Percentiles rank a stretch among this genome's conserved stretches.
Conservation (phyloP, 92 coral and sea anemone genomes). For the Umimayanthus chanpuru region DNA sequence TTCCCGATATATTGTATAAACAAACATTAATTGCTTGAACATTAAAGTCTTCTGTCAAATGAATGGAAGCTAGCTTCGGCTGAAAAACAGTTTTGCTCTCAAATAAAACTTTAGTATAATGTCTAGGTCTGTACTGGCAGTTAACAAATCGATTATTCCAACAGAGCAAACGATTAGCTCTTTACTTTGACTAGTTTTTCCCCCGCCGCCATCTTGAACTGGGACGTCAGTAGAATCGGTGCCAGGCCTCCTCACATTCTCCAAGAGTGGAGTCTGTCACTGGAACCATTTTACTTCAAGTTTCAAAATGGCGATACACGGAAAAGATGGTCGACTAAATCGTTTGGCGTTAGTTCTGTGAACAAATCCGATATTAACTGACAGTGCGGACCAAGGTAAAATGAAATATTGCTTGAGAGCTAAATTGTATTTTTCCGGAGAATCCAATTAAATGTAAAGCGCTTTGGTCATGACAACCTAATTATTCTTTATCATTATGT, state of each 20-base stretch:
- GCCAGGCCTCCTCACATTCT: no score
- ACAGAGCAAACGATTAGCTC: background rate
- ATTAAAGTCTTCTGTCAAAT: background rate
- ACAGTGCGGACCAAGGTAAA: background rate
- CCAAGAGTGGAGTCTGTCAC: no score
- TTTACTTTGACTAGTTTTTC: background rate
- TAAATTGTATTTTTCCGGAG: no score
- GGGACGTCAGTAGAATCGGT: no score
- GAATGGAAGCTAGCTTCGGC: background rate
- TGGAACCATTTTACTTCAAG: no score
- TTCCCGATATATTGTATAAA: background rate
- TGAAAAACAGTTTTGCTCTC: background rate
- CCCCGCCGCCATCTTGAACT: background rate
- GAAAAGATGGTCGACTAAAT: background rate
- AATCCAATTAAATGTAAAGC: no score
- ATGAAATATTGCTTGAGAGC: no score
- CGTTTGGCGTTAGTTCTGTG: background rate
- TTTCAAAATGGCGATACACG: background rate
- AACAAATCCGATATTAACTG: background rate
- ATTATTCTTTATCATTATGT: background rate
- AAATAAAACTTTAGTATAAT: no score
- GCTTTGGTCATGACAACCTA: no score
- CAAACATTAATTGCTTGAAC: background rate
- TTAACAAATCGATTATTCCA: no score
- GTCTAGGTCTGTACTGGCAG: background rate